phyloP scores from a whole-genome alignment of 2,113 vertebrate species.

The Megaceryle maxima region DNA sequence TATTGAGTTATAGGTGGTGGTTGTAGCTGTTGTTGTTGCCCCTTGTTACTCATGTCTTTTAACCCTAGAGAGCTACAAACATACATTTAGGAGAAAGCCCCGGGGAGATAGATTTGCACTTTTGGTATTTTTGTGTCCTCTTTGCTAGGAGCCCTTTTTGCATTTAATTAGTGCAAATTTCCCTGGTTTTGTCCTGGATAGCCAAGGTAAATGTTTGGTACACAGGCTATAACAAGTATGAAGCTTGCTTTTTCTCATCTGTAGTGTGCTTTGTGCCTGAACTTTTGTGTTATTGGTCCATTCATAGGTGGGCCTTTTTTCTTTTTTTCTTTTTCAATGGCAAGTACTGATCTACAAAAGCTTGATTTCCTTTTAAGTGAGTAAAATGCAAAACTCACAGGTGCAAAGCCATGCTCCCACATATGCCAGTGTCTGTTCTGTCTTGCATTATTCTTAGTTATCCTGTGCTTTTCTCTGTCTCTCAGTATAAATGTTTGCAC shows the following conservation, averaged over 20 bases:
- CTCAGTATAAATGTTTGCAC: background rate
- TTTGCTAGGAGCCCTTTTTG: background rate
- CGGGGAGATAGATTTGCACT: background rate
- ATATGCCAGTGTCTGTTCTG: background rate
- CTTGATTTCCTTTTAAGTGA: background rate
- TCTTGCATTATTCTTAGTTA: background rate
- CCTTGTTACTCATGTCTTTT: background rate
- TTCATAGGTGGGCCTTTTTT: no score
- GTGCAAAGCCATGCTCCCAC: background rate
- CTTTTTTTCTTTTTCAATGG: background rate
- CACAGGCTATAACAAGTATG: background rate
- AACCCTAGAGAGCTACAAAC: background rate
- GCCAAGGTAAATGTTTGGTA: background rate
- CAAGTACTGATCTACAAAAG: background rate
- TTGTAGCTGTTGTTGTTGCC: background rate
- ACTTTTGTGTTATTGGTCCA: background rate
- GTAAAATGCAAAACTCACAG: background rate
- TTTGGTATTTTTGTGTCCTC: background rate
- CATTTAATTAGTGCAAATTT: background rate
- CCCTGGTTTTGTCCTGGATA: background rate
- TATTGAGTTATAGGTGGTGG: background rate
- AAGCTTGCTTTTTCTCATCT: background rate
- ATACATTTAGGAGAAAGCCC: background rate
- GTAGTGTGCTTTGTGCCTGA: background rate
- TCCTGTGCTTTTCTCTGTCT: background rate